Conservation (phyloP, 1,140 invertebrate species). For the Pogonomyrmex barbatus region DNA sequence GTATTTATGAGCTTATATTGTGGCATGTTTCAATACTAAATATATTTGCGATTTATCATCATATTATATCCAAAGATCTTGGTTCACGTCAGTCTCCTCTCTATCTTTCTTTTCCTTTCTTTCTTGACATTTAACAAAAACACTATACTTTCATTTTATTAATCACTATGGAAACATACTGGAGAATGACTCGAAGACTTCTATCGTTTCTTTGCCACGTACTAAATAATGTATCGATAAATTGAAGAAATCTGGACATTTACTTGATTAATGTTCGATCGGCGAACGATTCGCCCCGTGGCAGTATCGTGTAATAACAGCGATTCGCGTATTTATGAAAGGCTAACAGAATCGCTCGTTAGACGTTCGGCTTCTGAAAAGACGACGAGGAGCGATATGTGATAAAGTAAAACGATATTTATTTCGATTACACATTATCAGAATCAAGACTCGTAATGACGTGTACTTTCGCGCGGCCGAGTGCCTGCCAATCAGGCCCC, state of each 20-base stretch:
- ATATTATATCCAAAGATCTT: not conserved
- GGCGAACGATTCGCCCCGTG: not conserved
- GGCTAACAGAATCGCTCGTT: conserved; percentile 44
- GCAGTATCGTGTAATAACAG: conserved; percentile 28
- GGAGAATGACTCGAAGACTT: conserved; percentile 3
- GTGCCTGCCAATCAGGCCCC: conserved; percentile 46
- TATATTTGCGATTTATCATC: conserved; percentile 24
- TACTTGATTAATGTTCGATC: conserved; percentile 29
- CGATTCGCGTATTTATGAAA: not conserved
- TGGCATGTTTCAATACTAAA: not conserved
- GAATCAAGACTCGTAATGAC: conserved; percentile 42
- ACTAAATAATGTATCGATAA: conserved; percentile 6
- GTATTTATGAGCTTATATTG: not conserved
- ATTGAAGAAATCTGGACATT: conserved; percentile 20
- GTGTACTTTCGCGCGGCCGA: conserved; percentile 12
- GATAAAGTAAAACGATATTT: conserved; percentile 30
- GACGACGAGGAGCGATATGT: conserved; percentile 27
- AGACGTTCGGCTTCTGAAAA: conserved; percentile 34
- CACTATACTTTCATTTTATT: conserved; percentile 19
- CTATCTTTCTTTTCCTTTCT: not conserved
- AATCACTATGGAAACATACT: conserved; percentile 24
- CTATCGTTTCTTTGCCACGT: not conserved
- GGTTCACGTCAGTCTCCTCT: not conserved
- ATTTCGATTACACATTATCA: conserved; percentile 42
- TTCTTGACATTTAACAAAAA: conserved; percentile 17